Evolutionary conservation across 2,113 vertebrate species (phyloP).

Genomic region (Psettodes erumei): DNA sequence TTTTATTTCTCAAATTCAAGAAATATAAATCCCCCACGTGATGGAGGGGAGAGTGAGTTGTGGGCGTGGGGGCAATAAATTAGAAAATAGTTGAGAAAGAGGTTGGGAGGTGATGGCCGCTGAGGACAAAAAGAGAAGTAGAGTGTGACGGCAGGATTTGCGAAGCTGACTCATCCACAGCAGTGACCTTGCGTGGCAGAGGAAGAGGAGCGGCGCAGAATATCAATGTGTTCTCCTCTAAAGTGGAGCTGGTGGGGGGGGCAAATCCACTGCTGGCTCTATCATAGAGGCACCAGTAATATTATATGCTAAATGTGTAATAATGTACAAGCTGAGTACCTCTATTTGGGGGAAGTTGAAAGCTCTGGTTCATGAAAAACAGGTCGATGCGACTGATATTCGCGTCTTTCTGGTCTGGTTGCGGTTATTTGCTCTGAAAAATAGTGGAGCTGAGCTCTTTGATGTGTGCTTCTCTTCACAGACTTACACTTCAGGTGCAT

Average conservation of each 20-base stretch:
- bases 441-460: no score
- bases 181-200: constrained; percentile 62
- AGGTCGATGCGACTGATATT: neutral
- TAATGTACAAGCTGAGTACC: neutral
- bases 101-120: constrained; percentile 29
- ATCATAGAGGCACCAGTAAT: neutral
- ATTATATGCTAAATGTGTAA: no score
- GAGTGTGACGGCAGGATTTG: constrained; percentile 53
- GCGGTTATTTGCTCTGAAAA: constrained; percentile 2
- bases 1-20: constrained; percentile 46
- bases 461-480: no score
- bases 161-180: constrained; percentile 67
- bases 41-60: constrained; percentile 1
- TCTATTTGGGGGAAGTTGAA: neutral
- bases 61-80: neutral
- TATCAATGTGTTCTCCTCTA: constrained; percentile 52
- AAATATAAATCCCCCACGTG: constrained; percentile 47
- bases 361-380: neutral
- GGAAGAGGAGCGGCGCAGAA: constrained; percentile 44
- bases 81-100: constrained; percentile 2
- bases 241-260: constrained; percentile 7
- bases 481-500: constrained; percentile 49
- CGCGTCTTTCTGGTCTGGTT: neutral
- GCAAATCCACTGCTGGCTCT: neutral
- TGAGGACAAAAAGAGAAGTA: constrained; percentile 48